phyloP scores from a whole-genome alignment of 2,888 invertebrate species.

The Sinohyriopsis cumingii region DNA sequence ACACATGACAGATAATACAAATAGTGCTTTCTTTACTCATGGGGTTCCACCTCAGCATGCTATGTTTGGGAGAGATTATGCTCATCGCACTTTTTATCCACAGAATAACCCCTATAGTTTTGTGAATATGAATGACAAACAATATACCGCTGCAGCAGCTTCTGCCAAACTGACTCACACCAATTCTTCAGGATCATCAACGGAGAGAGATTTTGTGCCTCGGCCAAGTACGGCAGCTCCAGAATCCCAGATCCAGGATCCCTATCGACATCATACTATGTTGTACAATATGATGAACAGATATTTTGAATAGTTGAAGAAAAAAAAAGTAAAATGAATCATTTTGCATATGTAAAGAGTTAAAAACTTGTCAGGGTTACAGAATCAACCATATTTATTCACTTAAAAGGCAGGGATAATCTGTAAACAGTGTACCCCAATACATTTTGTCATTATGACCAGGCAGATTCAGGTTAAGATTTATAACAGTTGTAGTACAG shows the following conservation, averaged over 20 bases:
- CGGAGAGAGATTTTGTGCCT: slow-evolving; percentile 58
- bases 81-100: slow-evolving; percentile 60
- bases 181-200: slow-evolving; percentile 31
- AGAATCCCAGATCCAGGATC: slow-evolving; percentile 64
- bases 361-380: too few relatives aligned
- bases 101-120: slow-evolving; percentile 66
- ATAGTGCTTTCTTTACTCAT: slow-evolving; percentile 65
- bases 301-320: slow-evolving; percentile 47
- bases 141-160: slow-evolving; percentile 60
- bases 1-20: slow-evolving; percentile 60
- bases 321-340: too few relatives aligned
- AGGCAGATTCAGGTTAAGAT: too few relatives aligned
- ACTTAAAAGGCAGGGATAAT: too few relatives aligned
- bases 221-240: slow-evolving; percentile 54
- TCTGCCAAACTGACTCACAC: slow-evolving; percentile 51
- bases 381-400: too few relatives aligned
- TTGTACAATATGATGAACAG: slow-evolving; percentile 69
- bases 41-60: slow-evolving; percentile 62
- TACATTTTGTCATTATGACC: too few relatives aligned
- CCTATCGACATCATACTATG: slow-evolving; percentile 65
- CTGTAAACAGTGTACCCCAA: too few relatives aligned
- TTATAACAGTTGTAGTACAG: too few relatives aligned
- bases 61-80: slow-evolving; percentile 62
- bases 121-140: slow-evolving; percentile 66
- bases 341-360: too few relatives aligned